Conservation (phyloP, 2,888 invertebrate genomes). For the Drosophila percnosoma region DNA sequence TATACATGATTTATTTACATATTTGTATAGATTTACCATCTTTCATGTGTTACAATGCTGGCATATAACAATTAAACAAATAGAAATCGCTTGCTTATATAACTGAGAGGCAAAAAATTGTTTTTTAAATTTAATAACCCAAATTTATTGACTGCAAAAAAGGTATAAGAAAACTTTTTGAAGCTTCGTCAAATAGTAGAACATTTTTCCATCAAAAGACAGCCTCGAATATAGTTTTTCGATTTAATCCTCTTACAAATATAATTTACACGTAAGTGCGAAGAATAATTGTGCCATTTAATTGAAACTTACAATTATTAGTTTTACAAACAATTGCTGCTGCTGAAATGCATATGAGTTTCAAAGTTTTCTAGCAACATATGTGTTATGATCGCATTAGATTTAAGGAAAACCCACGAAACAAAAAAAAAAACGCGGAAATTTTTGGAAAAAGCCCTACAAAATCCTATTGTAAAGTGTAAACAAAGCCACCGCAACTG, state of each 20-base stretch:
- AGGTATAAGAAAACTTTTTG: not conserved
- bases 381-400: constrained; percentile 25
- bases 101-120: not conserved
- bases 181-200: not conserved
- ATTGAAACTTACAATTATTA: not conserved
- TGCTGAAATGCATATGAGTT: constrained; percentile 30
- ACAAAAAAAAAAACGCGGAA: not conserved
- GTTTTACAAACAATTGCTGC: not conserved
- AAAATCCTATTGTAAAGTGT: constrained; percentile 73
- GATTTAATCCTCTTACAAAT: not conserved
- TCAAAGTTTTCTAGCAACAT: not conserved
- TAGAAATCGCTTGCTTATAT: not conserved
- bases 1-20: not conserved
- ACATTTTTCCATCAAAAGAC: not conserved
- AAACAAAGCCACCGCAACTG: constrained; percentile 79
- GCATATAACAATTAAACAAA: not conserved
- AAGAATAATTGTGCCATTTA: not conserved
- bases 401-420: constrained; percentile 8
- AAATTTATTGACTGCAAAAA: not conserved
- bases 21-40: not conserved
- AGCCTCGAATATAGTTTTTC: not conserved
- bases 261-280: not conserved
- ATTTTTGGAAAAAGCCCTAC: constrained; percentile 26
- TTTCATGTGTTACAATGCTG: not conserved
- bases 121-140: rapidly evolving